Base-by-base conservation (phyloP, 1,140 invertebrate species). In the Drosophila melanica region DNA sequence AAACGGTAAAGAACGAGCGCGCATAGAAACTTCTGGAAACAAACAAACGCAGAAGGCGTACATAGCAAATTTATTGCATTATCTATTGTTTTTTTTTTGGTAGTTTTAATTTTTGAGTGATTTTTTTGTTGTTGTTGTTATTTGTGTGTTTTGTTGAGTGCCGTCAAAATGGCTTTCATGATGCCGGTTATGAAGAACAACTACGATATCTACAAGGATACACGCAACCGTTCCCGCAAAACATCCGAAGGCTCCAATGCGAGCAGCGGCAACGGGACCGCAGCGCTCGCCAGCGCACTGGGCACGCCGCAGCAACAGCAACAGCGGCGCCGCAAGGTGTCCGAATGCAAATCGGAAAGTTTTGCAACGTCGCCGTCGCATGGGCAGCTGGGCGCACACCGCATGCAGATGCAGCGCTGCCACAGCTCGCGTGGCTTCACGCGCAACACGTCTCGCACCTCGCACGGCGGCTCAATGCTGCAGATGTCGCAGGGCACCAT, bases 131-230 rank as follows among this genome's bases (percentile, higher is more conserved):
- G n/a, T n/a, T 75, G 47, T 63, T 23, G 20, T 23, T 23, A 3
- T 23, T 23, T 23, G 20, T 59, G 76, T 69, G 68, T 41, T 11
- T 33, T 9, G 4, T n/a, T 33, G 30, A 75, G 50, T 18, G 30
- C 20, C 44, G 68, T 54, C 75, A 90, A 94, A 92, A 97, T 97
- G 97, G 97, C 97, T 93, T 97, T 97, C 93, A 97, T 97, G 96
- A 97, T 97, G 96, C 97, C 96, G 41, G 96, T 98, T 72, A 95
- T 98, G 92, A 97, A 97, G 94, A 97, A 97, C 93, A 96, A 97
- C 92, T 97, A 96, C 94, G 96, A 98, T 91, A 97, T 98, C 91
- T 98, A 98, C 93, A 96, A 96, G 93, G 95, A 95, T 64, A 95
- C 96, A 92, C 94, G 96, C 33, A 65, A 75, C 12, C 93, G 96